Conservation (phyloP, 2,888 invertebrate genomes). For the Pycnomerus fuliginosus region DNA sequence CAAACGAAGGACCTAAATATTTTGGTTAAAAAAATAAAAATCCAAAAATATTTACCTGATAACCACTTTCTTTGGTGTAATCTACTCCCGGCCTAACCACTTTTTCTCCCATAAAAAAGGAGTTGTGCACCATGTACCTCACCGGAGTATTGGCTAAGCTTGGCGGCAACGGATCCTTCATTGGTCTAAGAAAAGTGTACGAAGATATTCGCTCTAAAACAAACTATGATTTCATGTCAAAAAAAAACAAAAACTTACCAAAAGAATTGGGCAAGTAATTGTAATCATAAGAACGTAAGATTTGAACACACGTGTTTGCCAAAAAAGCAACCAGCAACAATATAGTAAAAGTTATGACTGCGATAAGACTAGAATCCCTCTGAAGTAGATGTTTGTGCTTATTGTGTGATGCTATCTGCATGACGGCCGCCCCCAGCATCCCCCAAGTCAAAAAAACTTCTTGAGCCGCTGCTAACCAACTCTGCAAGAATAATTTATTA, state of each 20-base stretch:
- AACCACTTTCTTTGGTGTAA: slow-evolving; percentile 67
- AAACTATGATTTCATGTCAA: slow-evolving; percentile 7
- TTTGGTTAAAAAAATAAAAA: slow-evolving; percentile 25
- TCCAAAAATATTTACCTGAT: slow-evolving; percentile 58
- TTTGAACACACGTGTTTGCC: slow-evolving; percentile 80
- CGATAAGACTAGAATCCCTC: slow-evolving; percentile 67
- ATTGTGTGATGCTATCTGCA: slow-evolving; percentile 78
- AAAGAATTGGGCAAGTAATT: slow-evolving; percentile 80
- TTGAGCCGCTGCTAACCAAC: slow-evolving; percentile 87
- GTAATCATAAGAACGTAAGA: slow-evolving; percentile 72
- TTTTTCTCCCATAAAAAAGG: slow-evolving; percentile 69
- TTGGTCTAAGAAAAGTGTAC: slow-evolving; percentile 68
- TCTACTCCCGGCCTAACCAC: slow-evolving; percentile 61
- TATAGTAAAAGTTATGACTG: slow-evolving; percentile 72
- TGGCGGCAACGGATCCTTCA: slow-evolving; percentile 62
- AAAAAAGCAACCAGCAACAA: slow-evolving; percentile 75
- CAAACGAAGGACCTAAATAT: slow-evolving; percentile 71
- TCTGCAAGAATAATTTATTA: slow-evolving; percentile 55
- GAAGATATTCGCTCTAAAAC: slow-evolving; percentile 67
- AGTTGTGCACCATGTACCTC: slow-evolving; percentile 69
- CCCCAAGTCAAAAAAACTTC: slow-evolving; percentile 91
- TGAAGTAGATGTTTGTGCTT: slow-evolving; percentile 65
- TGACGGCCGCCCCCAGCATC: slow-evolving; percentile 73
- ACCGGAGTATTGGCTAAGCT: slow-evolving; percentile 62
- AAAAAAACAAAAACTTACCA: slow-evolving; percentile 60